phyloP scores from a whole-genome alignment of 1,140 invertebrate genomes.

The Colletes latitarsis region DNA sequence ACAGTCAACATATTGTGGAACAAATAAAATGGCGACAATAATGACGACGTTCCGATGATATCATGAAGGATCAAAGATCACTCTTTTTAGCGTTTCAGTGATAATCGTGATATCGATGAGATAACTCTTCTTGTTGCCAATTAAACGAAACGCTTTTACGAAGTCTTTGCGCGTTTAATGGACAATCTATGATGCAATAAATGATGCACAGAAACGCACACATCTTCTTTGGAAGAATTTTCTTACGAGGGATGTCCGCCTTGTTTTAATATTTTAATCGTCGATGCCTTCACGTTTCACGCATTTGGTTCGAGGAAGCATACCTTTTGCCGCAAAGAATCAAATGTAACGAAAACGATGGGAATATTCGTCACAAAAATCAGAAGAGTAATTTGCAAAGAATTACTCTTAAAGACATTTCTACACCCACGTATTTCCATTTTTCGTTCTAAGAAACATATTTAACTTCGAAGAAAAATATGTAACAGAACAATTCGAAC shows the following conservation, averaged over 20 bases:
- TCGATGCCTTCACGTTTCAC: conserved; percentile 36
- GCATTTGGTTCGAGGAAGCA: conserved; percentile 53
- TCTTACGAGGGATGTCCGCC: conserved; percentile 10
- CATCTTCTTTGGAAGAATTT: conserved; percentile 22
- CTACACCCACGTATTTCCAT: neutral
- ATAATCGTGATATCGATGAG: conserved; percentile 47
- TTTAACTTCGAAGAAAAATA: neutral
- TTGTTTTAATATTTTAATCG: conserved; percentile 44
- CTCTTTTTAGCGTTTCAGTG: conserved; percentile 15
- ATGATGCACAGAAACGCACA: neutral
- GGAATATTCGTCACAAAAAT: neutral
- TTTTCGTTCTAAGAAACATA: neutral
- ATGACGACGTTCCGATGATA: conserved; percentile 22
- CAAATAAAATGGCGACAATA: conserved; percentile 30
- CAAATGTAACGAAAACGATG: neutral
- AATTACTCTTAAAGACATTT: neutral
- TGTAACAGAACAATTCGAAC: neutral
- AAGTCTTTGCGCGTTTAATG: conserved; percentile 52
- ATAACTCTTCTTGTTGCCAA: conserved; percentile 51
- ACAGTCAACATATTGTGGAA: conserved; percentile 7
- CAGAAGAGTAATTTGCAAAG: neutral
- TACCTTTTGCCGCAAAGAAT: conserved; percentile 22
- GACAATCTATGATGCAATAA: conserved; percentile 11
- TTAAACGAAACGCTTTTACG: conserved; percentile 64
- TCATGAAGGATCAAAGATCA: conserved; percentile 17